A percentile compares a stretch with the other conserved stretches of the same genome.
These are phyloP conservation scores for Virgularia gustaviana DNA, from an alignment of 92 coral and sea anemone genomes.

Conservation along the genomic window DNA sequence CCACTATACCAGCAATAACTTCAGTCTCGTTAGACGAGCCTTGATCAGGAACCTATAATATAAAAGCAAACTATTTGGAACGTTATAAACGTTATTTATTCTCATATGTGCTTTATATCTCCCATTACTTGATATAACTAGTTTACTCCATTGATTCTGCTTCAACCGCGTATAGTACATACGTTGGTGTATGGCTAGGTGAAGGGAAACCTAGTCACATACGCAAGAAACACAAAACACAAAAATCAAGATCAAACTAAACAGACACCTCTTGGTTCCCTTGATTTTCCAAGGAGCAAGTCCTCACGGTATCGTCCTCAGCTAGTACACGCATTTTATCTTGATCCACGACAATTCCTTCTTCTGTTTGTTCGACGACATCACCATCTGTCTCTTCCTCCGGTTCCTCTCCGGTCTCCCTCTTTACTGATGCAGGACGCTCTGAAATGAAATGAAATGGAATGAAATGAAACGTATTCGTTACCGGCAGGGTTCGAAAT, in stretches of 20 bases:
- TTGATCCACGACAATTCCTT: not conserved
- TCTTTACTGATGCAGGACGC: not conserved
- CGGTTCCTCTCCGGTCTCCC: conserved; percentile 9
- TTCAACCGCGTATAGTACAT: not conserved
- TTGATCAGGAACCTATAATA: no score
- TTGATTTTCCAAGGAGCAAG: conserved; percentile 45
- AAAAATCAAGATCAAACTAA: not conserved
- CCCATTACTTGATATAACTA: no score
- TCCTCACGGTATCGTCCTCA: conserved; percentile 85
- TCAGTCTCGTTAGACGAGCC: no score
- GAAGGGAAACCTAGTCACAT: not conserved
- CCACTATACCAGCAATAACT: no score
- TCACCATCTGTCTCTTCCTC: conserved; percentile 20
- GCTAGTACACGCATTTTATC: conserved; percentile 85
- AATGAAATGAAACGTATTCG: no score
- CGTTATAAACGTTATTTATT: no score
- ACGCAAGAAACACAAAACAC: not conserved
- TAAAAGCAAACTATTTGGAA: no score
- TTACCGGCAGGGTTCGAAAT: no score
- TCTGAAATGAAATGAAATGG: not conserved
- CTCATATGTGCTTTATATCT: no score
- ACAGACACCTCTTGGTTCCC: conserved; percentile 14
- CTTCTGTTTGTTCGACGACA: conserved; percentile 31
- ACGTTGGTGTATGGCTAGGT: no score
- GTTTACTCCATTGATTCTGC: not conserved